These are phyloP conservation scores for Capreolus pygargus DNA, from an alignment of 2,113 vertebrate species.

Conservation along the genomic window DNA sequence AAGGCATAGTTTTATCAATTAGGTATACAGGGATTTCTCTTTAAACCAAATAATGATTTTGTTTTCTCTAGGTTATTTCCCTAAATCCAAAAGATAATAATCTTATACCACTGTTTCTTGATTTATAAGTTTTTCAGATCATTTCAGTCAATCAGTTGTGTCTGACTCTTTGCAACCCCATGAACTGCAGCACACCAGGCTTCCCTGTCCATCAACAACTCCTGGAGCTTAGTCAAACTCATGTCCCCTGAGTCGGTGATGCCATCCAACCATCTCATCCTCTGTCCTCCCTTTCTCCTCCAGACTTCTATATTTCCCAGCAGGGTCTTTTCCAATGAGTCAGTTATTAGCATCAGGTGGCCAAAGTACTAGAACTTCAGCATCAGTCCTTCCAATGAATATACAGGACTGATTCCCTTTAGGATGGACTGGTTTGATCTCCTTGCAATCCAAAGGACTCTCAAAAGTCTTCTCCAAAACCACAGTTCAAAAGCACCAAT, in stretches of 20 bases:
- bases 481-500: not conserved
- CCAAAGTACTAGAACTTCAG: not conserved
- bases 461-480: not conserved
- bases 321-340: not conserved
- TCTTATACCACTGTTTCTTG: not conserved
- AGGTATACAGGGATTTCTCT: not conserved
- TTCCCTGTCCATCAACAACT: not conserved
- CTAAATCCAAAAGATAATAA: not conserved
- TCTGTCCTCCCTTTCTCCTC: not conserved
- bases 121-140: not conserved
- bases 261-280: not conserved
- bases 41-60: not conserved
- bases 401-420: not conserved
- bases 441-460: not conserved
- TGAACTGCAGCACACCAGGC: not conserved
- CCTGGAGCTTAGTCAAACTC: not conserved
- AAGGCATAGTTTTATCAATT: not conserved
- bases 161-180: not conserved
- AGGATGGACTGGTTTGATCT: not conserved
- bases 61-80: not conserved
- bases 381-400: not conserved
- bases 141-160: not conserved
- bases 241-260: not conserved
- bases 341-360: not conserved
- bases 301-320: not conserved